Conservation (phyloP, 2,113 vertebrate species). For the Actenoides lindsayi region DNA sequence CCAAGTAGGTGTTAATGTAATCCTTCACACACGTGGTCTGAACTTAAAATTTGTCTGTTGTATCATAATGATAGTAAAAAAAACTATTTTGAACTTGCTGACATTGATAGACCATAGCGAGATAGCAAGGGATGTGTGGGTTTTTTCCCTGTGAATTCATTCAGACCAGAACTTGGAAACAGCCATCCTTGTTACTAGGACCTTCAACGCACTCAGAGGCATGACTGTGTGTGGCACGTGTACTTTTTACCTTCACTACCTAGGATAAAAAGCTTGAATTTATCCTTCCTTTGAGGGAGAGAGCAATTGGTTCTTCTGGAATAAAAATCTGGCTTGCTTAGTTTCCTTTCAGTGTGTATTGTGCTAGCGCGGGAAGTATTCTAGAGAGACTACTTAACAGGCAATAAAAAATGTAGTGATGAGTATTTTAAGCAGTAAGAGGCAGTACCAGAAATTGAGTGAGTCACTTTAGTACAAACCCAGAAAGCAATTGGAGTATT, state of each 20-base stretch:
- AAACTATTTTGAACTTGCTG: neutral
- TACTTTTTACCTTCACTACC: neutral
- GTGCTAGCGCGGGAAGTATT: neutral
- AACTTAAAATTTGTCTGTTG: neutral
- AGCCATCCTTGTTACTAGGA: neutral
- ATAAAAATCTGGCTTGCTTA: neutral
- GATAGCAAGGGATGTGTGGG: neutral
- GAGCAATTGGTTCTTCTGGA: neutral
- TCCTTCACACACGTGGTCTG: neutral
- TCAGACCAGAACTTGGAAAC: neutral
- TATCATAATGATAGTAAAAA: neutral
- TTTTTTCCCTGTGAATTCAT: neutral
- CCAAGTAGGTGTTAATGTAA: neutral
- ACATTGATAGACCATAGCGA: neutral
- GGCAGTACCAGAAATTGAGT: neutral
- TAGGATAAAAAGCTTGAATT: neutral
- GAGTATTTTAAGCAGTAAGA: neutral
- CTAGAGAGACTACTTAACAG: constrained; percentile 6
- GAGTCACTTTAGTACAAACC: neutral
- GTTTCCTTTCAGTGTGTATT: neutral
- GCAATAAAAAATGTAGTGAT: neutral
- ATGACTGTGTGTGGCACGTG: neutral
- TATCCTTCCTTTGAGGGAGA: neutral
- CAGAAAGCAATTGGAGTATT: neutral
- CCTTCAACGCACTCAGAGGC: neutral